Evolutionary conservation across 2,113 vertebrate species (phyloP).

Genomic region (Thomomys bottae): DNA sequence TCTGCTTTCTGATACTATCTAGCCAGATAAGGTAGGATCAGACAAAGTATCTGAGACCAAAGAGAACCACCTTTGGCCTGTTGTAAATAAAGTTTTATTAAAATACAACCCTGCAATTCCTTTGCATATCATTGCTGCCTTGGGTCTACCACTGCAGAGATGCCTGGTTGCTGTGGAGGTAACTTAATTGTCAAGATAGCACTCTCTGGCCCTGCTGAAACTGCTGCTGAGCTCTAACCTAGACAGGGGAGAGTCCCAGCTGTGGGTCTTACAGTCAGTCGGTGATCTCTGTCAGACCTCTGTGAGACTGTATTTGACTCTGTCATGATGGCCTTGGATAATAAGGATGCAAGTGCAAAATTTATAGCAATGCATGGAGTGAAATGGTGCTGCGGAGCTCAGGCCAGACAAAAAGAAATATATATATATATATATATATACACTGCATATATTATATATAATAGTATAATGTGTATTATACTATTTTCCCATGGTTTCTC

Average conservation of each 20-base stretch:
- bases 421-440: background rate
- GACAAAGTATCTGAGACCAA: too few relatives aligned
- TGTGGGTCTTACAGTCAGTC: background rate
- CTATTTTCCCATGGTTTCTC: background rate
- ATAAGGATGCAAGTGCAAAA: background rate
- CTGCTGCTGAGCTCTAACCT: background rate
- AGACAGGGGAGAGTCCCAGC: background rate
- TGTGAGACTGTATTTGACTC: background rate
- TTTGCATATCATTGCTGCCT: background rate
- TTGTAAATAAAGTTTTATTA: conserved; percentile 47
- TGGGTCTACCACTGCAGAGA: background rate
- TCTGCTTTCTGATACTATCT: background rate
- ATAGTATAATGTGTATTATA: too few relatives aligned
- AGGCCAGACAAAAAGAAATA: background rate
- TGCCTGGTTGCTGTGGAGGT: conserved; percentile 1
- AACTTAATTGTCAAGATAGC: background rate
- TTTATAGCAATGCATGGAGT: conserved; percentile 5
- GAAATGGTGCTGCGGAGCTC: conserved; percentile 24
- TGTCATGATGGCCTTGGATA: background rate
- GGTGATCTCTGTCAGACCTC: background rate
- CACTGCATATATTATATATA: background rate
- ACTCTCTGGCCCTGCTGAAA: background rate
- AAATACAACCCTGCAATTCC: background rate
- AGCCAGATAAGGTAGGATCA: background rate
- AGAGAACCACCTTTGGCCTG: background rate